phyloP scores from a whole-genome alignment of 2,113 vertebrate genomes.

The Lepus americanus region DNA sequence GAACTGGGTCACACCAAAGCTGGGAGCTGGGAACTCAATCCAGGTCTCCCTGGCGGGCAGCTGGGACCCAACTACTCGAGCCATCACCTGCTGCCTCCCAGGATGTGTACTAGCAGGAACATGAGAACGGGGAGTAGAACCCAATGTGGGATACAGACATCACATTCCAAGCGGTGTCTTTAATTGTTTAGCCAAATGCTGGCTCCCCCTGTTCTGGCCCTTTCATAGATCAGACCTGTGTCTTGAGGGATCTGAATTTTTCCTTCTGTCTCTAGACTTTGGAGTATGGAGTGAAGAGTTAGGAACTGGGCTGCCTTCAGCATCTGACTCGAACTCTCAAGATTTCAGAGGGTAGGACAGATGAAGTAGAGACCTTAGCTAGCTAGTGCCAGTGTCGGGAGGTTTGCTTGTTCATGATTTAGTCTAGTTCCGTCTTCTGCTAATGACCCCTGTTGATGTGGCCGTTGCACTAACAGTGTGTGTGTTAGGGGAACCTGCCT shows the following conservation, averaged over 20 bases:
- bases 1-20: too few species aligned
- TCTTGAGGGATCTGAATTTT: background rate
- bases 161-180: too few species aligned
- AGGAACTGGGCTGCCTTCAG: background rate
- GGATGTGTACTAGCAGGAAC: too few species aligned
- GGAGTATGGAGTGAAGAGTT: background rate
- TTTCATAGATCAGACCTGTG: background rate
- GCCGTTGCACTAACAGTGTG: background rate
- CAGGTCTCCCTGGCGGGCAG: too few species aligned
- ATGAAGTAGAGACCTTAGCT: background rate
- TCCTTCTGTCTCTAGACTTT: background rate
- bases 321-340: background rate
- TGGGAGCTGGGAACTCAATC: too few species aligned
- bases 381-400: background rate
- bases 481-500: background rate
- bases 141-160: too few species aligned
- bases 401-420: background rate
- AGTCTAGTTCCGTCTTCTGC: background rate
- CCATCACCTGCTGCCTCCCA: too few species aligned
- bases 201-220: background rate
- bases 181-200: too few species aligned
- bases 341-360: background rate
- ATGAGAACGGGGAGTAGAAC: too few species aligned
- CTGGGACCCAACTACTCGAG: too few species aligned
- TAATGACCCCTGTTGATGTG: background rate